Percentiles rank a stretch among this genome's conserved stretches.
These are phyloP conservation scores for Parauchenoglanis punctatus DNA, from an alignment of 2,797 vertebrate species.

Conservation along the genomic window DNA sequence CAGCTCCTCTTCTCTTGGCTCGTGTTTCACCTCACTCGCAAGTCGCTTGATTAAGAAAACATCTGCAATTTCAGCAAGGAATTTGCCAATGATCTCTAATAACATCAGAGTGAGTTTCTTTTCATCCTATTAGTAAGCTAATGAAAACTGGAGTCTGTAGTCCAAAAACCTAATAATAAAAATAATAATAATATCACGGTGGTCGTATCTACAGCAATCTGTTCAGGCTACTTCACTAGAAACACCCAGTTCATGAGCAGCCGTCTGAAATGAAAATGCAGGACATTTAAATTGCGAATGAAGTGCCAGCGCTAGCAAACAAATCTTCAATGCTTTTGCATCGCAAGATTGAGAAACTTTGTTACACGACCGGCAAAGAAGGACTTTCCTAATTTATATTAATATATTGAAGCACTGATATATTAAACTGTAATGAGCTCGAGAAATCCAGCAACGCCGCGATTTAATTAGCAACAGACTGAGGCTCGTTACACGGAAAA, in stretches of 20 bases:
- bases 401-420: background rate
- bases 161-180: background rate
- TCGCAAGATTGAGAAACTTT: background rate
- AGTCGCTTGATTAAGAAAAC: background rate
- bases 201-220: background rate
- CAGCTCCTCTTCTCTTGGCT: background rate
- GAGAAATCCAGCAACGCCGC: background rate
- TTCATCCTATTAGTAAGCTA: background rate
- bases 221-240: background rate
- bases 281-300: background rate
- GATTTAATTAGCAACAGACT: conserved; percentile 6
- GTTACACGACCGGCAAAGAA: background rate
- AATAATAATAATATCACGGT: background rate
- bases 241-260: background rate
- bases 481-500: conserved; percentile 14
- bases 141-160: background rate
- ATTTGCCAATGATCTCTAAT: background rate
- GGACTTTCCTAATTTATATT: conserved; percentile 16
- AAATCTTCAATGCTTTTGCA: background rate
- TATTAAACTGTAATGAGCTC: background rate
- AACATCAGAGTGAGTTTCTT: background rate
- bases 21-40: background rate
- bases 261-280: background rate
- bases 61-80: background rate
- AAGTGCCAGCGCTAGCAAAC: background rate